Percentiles rank a stretch among this genome's conserved stretches.
Evolutionary conservation across 2,113 vertebrate genomes (phyloP).

Genomic region (Semicossyphus pulcher): DNA sequence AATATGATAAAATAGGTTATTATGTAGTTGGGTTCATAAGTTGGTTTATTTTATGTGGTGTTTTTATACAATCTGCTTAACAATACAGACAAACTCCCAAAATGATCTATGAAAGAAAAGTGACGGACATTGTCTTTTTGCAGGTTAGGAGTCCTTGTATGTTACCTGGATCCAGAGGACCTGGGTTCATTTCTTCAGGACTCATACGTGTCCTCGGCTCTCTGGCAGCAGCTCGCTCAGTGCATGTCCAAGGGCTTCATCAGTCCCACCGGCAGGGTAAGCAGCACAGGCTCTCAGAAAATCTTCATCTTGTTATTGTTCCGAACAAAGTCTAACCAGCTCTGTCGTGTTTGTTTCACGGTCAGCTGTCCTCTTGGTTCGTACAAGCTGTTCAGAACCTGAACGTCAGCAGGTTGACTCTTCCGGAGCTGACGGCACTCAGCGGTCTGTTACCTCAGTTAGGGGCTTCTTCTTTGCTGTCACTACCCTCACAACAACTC

Average conservation of each 20-base stretch:
- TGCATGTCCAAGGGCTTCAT: slow-evolving; percentile 86
- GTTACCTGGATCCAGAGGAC: slow-evolving; percentile 88
- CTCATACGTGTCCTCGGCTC: slow-evolving; percentile 72
- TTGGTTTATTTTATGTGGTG: too few relatives aligned
- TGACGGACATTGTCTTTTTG: slow-evolving; percentile 24
- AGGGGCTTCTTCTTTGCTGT: slow-evolving; percentile 85
- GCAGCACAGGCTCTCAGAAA: slow-evolving; percentile 17
- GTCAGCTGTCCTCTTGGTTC: slow-evolving; percentile 87
- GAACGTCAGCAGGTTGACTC: slow-evolving; percentile 78
- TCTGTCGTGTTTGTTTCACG: slow-evolving; percentile 35
- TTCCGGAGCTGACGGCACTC: slow-evolving; percentile 78
- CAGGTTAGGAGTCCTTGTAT: slow-evolving; percentile 87
- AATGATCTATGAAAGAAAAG: background rate
- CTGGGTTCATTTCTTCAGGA: slow-evolving; percentile 82
- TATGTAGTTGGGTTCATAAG: too few relatives aligned
- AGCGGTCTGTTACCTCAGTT: slow-evolving; percentile 86
- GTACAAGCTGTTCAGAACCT: slow-evolving; percentile 79
- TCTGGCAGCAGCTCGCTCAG: slow-evolving; percentile 86
- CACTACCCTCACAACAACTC: slow-evolving; percentile 82
- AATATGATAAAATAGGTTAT: too few relatives aligned
- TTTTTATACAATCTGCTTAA: too few relatives aligned
- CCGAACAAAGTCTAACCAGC: background rate
- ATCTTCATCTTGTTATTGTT: background rate
- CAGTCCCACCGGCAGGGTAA: slow-evolving; percentile 85
- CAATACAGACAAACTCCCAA: too few relatives aligned